A percentile compares a stretch with the other conserved stretches of the same genome.
Evolutionary conservation across 2,888 invertebrate species (phyloP).

Genomic region (Agrochola macilenta): DNA sequence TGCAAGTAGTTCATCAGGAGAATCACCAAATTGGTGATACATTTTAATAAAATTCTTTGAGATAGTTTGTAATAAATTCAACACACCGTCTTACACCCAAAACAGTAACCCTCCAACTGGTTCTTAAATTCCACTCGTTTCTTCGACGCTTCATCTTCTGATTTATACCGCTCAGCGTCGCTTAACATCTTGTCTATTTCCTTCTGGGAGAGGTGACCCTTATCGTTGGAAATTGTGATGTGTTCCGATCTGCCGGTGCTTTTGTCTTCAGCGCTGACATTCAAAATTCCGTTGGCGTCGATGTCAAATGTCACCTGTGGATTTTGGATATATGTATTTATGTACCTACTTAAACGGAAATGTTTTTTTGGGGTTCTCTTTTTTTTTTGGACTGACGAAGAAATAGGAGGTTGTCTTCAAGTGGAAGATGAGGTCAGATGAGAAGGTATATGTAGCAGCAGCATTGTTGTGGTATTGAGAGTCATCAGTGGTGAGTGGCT

Average conservation of each 20-base stretch:
- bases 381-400: neutral
- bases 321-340: neutral
- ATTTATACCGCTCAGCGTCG: constrained; percentile 95
- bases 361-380: too few relatives aligned
- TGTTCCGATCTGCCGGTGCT: constrained; percentile 95
- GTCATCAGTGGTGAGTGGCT: neutral
- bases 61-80: neutral
- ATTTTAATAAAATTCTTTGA: neutral
- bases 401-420: neutral
- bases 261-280: constrained; percentile 94
- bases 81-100: constrained; percentile 87
- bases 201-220: constrained; percentile 95
- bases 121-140: constrained; percentile 93
- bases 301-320: constrained; percentile 95
- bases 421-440: neutral
- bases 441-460: neutral
- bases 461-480: neutral
- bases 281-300: constrained; percentile 97
- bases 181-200: constrained; percentile 96
- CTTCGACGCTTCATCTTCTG: constrained; percentile 93
- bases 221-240: constrained; percentile 97
- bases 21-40: neutral
- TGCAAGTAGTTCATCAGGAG: neutral
- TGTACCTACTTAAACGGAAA: neutral
- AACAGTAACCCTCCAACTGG: constrained; percentile 94